Evolutionary conservation across 1,140 invertebrate genomes (phyloP), one percentile per base, ranked within the genome.

Genomic region (Papilio helenus): DNA sequence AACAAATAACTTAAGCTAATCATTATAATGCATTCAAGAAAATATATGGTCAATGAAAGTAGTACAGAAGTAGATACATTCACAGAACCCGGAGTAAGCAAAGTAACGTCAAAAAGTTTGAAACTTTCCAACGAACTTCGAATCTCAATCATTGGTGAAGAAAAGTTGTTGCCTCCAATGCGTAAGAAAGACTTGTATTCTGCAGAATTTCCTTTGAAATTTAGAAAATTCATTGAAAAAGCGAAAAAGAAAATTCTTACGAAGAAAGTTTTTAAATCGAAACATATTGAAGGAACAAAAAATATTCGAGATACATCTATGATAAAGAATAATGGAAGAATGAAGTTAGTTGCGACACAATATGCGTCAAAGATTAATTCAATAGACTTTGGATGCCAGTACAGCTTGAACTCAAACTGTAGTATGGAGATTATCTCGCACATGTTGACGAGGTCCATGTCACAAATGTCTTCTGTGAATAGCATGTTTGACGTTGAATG

Each of bases 341-440:
- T 2, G 44, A 72, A 72, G 18, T 16, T 12, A 26, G 20, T 73
- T 26, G 12, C 39, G 1, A 49, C 18, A 49, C 20, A 16, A 44
- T 16, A 26, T 23, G 7, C 72, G 7, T 9, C 20, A 26, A 46
- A 49, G n/a, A 23, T 23, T 23, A 73, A 46, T 73, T 73, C 42
- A 49, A 73, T 26, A 20, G 82, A 86, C 68, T 86, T 85, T 76
- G 46, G 76, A 10, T 84, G 84, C 73, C 86, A 86, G 26, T 79
- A 81, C 61, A 85, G 79, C 51, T 18, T 79, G 23, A 81, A 83
- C 23, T 88, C 87, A 1, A 85, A 81, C 71, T 81, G 85, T n/a
- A 87, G 87, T 44, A 49, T 86, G 16, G 85, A 88, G 77, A 87
- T 87, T 20, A 80, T 83, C 14, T 87, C 85, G 14, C 85, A 88